A percentile compares a stretch with the other conserved stretches of the same genome.
These are phyloP conservation scores for Gila orcuttii DNA, from an alignment of 2,113 vertebrate species.

Conservation along the genomic window DNA sequence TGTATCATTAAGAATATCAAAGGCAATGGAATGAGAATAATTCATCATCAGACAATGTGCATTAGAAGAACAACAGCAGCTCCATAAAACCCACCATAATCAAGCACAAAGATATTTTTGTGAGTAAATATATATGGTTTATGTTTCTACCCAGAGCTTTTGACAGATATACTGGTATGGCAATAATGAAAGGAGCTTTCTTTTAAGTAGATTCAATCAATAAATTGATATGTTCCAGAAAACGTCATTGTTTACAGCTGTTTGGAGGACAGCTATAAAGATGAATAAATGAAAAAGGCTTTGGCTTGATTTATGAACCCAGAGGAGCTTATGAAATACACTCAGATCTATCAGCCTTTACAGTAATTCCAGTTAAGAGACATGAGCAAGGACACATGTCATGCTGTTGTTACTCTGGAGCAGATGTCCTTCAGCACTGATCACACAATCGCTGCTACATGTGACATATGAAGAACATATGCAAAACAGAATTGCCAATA, in stretches of 20 bases:
- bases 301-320: slow-evolving; percentile 49
- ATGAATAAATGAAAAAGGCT: slow-evolving; percentile 42
- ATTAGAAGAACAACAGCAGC: background rate
- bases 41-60: background rate
- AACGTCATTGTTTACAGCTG: slow-evolving; percentile 37
- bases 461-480: background rate
- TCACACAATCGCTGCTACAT: background rate
- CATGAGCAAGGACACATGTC: slow-evolving; percentile 10
- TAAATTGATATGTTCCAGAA: slow-evolving; percentile 36
- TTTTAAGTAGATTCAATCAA: slow-evolving; percentile 48
- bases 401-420: background rate
- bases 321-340: slow-evolving; percentile 19
- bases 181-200: slow-evolving; percentile 32
- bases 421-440: slow-evolving; percentile 24
- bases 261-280: slow-evolving; percentile 33
- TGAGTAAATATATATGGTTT: slow-evolving; percentile 4
- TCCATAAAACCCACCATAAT: background rate
- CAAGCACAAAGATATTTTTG: slow-evolving; percentile 12
- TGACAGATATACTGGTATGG: slow-evolving; percentile 27
- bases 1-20: background rate
- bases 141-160: background rate
- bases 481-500: background rate
- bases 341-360: background rate
- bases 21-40: background rate
- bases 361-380: background rate